phyloP scores from a whole-genome alignment of 1,140 invertebrate species.

The Drosophila athabasca region DNA sequence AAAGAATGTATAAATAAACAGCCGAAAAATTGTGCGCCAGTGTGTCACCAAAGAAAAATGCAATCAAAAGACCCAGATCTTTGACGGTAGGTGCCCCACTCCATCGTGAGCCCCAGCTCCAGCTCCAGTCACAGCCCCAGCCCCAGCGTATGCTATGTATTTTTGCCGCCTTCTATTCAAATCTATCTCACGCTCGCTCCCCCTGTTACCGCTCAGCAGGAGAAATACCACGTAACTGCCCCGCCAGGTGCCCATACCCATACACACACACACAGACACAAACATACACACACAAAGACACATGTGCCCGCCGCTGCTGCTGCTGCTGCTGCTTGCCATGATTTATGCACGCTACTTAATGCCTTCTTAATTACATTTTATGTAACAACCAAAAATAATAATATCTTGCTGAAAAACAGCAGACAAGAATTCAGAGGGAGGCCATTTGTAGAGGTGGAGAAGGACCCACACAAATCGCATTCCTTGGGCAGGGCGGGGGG shows the following conservation, averaged over 20 bases:
- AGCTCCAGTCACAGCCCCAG: conserved; percentile 4
- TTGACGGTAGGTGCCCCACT: conserved; percentile 28
- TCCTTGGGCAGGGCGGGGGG: conserved; percentile 6
- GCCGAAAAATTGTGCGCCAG: conserved; percentile 61
- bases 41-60: conserved; percentile 62
- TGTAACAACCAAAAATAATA: conserved; percentile 56
- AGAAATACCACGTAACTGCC: conserved; percentile 22
- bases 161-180: background rate
- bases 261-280: conserved; percentile 26
- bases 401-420: conserved; percentile 59
- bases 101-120: background rate
- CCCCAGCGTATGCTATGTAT: background rate
- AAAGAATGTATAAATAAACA: conserved; percentile 60
- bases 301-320: conserved; percentile 19
- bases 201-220: background rate
- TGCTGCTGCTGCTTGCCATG: conserved; percentile 22
- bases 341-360: conserved; percentile 78
- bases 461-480: conserved; percentile 64
- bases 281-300: conserved; percentile 32
- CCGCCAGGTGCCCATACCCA: conserved; percentile 35
- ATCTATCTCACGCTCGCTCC: no score
- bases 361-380: conserved; percentile 80
- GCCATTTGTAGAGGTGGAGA: conserved; percentile 11
- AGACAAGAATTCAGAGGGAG: conserved; percentile 17
- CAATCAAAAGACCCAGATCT: conserved; percentile 75